A percentile compares a stretch with the other conserved stretches of the same genome.
Conservation (phyloP, 1,140 invertebrate species). For the Epicauta chinensis region DNA sequence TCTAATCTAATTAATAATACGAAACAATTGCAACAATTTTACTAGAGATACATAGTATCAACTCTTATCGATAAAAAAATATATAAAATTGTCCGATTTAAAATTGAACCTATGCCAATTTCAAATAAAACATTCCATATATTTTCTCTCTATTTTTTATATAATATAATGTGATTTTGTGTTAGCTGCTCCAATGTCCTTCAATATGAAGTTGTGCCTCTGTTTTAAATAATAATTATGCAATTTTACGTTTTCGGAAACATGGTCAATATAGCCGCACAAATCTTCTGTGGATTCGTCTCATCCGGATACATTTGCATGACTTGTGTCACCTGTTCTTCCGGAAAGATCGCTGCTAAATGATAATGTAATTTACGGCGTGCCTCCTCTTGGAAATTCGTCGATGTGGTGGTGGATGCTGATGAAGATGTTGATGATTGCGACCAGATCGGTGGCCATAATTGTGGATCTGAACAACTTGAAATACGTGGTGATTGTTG, state of each 20-base stretch:
- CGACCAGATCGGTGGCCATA: slow-evolving; percentile 40
- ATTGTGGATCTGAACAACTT: slow-evolving; percentile 59
- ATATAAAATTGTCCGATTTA: too few relatives aligned
- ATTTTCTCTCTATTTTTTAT: neutral
- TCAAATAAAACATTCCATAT: too few relatives aligned
- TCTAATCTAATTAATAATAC: slow-evolving; percentile 4
- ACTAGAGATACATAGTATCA: slow-evolving; percentile 45
- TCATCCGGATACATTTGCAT: slow-evolving; percentile 83
- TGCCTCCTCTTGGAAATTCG: slow-evolving; percentile 53
- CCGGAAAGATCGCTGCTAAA: slow-evolving; percentile 79
- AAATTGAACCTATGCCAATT: too few relatives aligned
- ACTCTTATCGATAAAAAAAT: slow-evolving; percentile 28
- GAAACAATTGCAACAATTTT: slow-evolving; percentile 44
- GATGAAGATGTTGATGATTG: slow-evolving; percentile 4
- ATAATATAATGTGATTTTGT: slow-evolving; percentile 18
- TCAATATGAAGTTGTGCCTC: slow-evolving; percentile 37
- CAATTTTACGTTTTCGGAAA: slow-evolving; percentile 53
- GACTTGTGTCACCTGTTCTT: slow-evolving; percentile 76
- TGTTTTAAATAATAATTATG: too few relatives aligned
- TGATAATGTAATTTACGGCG: slow-evolving; percentile 75
- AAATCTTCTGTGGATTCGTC: slow-evolving; percentile 81
- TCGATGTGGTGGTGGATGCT: neutral
- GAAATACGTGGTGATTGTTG: slow-evolving; percentile 47
- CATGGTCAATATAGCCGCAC: slow-evolving; percentile 74
- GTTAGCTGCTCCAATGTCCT: slow-evolving; percentile 27